Base-by-base conservation (phyloP, 2,797 vertebrate genomes). In the Helarctos malayanus region DNA sequence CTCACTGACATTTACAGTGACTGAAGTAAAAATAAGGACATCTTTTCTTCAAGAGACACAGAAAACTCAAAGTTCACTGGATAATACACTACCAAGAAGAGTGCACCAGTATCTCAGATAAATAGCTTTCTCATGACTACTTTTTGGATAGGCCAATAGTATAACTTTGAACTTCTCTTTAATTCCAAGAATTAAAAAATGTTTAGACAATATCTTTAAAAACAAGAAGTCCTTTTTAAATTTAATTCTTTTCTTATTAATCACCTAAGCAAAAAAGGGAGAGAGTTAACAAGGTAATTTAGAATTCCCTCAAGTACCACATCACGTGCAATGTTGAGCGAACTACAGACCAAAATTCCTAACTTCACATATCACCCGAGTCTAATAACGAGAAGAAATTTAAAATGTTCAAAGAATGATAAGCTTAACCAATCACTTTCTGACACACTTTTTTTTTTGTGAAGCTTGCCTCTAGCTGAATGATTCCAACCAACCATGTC, bases 1-100 rank as follows among this genome's bases (percentile, higher is more conserved):
- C 84, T 92, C 75, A 56, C 59, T 95, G 93, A 95, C 97, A 98
- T 98, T 98, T 97, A 97, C 2, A 94, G 16, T 54, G 82, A 45
- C 2, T 80, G 83, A 93, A 54, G 32, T 3, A 21, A 96, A 92
- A 97, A 96, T 65, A 47, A 49, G 49, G 59, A 85, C 41, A 19
- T 96, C 80, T 95, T 97, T 97, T 94, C 97, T 18, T 78, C 35
- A 96, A 97, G 15, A 5, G 38, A 89, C 92, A 97, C 45, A 97
- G 93, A 94, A 96, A 98, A 98, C 63, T 96, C 75, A 97, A 94
- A 98, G 25, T 89, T 94, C 79, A 95, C 0, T n/a, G 27, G 52
- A 97, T 97, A 96, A 95, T 27, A 94, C 35, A 98, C 91, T 41
- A 97, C 1, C 79, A 90, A 78, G 76, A 27, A 79, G 5, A 95